Percentiles rank a stretch among this genome's conserved stretches.
These are phyloP conservation scores for Petrosia ficiformis DNA, from an alignment of 37 sponge, comb jelly and placozoan species.

Conservation along the genomic window DNA sequence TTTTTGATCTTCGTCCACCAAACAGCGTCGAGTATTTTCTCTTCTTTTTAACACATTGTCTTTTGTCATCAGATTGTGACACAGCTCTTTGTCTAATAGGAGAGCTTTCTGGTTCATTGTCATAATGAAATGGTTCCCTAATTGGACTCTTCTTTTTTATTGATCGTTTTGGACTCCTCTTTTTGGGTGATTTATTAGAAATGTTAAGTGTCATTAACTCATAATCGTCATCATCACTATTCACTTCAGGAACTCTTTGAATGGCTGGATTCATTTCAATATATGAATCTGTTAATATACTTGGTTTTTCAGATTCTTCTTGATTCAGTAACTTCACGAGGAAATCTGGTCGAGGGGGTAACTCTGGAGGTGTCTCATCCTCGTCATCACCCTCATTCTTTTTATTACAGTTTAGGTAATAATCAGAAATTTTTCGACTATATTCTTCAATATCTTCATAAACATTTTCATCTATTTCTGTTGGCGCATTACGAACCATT, in stretches of 20 bases:
- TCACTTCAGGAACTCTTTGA: background rate
- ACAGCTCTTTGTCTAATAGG: background rate
- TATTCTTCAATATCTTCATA: conserved; percentile 4
- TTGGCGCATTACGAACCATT: background rate
- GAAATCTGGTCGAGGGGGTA: conserved; percentile 3
- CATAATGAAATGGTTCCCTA: background rate
- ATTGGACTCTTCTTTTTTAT: background rate
- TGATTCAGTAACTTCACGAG: background rate
- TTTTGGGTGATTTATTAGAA: background rate
- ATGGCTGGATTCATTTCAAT: background rate
- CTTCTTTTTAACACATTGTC: background rate
- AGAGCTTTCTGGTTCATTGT: too few relatives aligned
- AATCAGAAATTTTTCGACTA: background rate
- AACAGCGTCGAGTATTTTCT: background rate
- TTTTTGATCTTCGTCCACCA: background rate
- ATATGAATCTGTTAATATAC: too few relatives aligned
- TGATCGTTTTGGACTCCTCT: background rate
- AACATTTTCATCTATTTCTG: background rate
- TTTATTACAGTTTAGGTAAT: background rate
- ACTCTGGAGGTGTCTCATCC: background rate
- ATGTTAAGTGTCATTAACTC: background rate
- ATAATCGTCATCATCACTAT: background rate
- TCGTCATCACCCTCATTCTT: background rate
- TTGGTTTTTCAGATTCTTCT: background rate
- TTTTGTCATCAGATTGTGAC: background rate